Evolutionary conservation across 2,888 invertebrate species (phyloP).

Genomic region (Phymatocera aterrima): DNA sequence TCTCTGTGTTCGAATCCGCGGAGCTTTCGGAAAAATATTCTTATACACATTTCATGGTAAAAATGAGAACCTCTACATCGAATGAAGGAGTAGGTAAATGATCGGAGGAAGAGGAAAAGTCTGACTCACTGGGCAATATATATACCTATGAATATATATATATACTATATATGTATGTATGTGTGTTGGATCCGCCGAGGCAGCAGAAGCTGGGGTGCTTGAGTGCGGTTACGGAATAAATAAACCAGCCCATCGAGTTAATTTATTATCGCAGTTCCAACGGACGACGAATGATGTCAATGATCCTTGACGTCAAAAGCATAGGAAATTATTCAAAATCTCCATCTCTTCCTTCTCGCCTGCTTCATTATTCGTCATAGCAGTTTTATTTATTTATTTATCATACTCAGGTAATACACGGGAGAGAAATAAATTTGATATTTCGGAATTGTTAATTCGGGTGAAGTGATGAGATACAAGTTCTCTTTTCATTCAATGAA

Average conservation of each 20-base stretch:
- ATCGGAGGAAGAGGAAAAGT: neutral
- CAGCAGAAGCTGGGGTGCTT: conserved; percentile 1
- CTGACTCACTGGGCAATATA: neutral
- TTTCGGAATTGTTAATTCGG: no score
- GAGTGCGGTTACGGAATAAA: conserved; percentile 23
- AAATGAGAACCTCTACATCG: no score
- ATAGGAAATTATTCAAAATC: conserved; percentile 29
- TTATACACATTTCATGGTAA: no score
- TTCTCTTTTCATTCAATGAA: no score
- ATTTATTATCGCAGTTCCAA: conserved; percentile 30
- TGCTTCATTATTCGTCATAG: neutral
- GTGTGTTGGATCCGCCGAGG: neutral
- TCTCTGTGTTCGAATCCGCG: no score
- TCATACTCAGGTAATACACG: no score
- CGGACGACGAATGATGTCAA: conserved; percentile 33
- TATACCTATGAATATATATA: no score
- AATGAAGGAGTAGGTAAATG: no score
- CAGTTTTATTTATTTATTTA: neutral
- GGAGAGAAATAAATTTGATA: no score
- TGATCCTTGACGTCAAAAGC: conserved; percentile 40
- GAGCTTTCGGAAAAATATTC: no score
- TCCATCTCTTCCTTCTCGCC: neutral
- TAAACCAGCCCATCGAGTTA: conserved; percentile 34
- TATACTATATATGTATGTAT: neutral
- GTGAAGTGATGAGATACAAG: no score